Evolutionary conservation across 1,140 invertebrate genomes (phyloP), one percentile per base, ranked within the genome.

Genomic region (Ditylenchus dipsaci): DNA sequence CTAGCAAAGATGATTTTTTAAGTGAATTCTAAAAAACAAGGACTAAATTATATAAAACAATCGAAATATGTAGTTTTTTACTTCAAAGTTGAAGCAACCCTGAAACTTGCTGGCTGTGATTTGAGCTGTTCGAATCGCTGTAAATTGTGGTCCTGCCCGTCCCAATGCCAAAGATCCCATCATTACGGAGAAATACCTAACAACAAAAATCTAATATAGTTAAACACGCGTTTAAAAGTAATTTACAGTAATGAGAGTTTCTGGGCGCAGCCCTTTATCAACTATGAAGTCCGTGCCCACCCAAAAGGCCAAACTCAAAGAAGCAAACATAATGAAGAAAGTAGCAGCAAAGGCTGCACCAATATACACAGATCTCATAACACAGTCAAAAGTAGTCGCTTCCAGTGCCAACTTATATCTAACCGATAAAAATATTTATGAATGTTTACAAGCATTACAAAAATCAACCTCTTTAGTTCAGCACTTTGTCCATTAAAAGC

Each of bases 401-500:
- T 76, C 49, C 1, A 76, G 70, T 19, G 64, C 60, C 33, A 58
- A 33, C 7, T 68, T 47, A 59, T 78, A 79, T 27, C 63, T 11
- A 11, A 21, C 33, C 19, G 0, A 19, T 15, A 1, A 3, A 1
- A 1, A 23, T 38, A 13, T 11, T 19, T 17, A 63, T 13, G 21
- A 3, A 43, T 60, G 1, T 27, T 21, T 11, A 71, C n/a, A 1
- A 56, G 21, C 23, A 23, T 17, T 49, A 59, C 23, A 19, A 1
- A 45, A 63, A 63, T 33, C 13, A 27, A 74, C 62, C 74, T 23
- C 21, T 60, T 33, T 33, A 63, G 43, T 84, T 91, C 90, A 75
- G 88, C 88, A 17, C 84, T 71, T 80, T 92, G 89, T 11, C 90
- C 91, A 67, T 89, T 89, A 77, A 92, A 92, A 0, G 90, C 89